Evolutionary conservation across 2,888 invertebrate species (phyloP), one percentile per base, ranked within the genome.

Genomic region (Megalurothrips usitatus): DNA sequence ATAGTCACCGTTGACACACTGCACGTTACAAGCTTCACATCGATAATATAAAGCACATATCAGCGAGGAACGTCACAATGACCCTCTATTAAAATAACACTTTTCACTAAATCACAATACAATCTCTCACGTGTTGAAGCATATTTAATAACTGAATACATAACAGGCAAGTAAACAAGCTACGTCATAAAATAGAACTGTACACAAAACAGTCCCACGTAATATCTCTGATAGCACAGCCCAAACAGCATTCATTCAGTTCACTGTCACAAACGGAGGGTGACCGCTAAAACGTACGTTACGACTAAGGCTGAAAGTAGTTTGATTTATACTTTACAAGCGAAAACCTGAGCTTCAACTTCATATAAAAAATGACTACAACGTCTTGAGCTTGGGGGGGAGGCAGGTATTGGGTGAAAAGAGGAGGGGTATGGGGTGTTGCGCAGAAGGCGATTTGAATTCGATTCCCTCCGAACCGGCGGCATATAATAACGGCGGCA

Each of bases 141-240:
- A 43, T 43, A 43, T 43, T 43, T 43, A 43, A 43, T 43, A 43
- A 43, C 34, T 43, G 34, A 43, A 43, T 43, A n/a, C n/a, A n/a
- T n/a, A 43, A 43, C 34, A 43, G 34, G 34, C 34, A 43, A 43
- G 34, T 43, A 43, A 58, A 6, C 19, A 58, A 58, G n/a, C 58
- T n/a, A 58, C n/a, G 58, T 58, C 58, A 58, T 58, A 58, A 58
- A 58, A 58, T 58, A 58, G 17, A 58, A 14, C 58, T 58, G 58
- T 58, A 58, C 58, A 58, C 58, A 58, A 12, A 43, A 58, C 58
- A 4, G 34, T 43, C 34, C 58, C 6, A 14, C 58, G 17, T 19
- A 58, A 19, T 58, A 19, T 58, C 58, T 58, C 58, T 58, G n/a
- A 75, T 26, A 23, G 68, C 68, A 75, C 68, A 75, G 68, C 68